A percentile compares a stretch with the other conserved stretches of the same genome.
Evolutionary conservation across 2,888 invertebrate genomes (phyloP).

Genomic region (Eupithecia pulchellata): DNA sequence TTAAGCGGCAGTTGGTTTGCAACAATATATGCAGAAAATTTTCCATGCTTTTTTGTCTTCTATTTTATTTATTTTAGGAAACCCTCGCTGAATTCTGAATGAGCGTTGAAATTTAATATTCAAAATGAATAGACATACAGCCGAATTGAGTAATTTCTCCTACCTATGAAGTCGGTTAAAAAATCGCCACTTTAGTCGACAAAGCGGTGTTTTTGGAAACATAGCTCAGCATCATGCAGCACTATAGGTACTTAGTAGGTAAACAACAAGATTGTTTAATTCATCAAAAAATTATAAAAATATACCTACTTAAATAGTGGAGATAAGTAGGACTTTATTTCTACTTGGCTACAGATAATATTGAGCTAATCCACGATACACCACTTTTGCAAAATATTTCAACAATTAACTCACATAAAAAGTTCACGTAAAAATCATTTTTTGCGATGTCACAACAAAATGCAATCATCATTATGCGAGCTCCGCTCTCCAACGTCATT

Average conservation of each 20-base stretch:
- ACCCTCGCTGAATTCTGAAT: neutral
- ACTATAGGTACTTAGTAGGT: too few relatives aligned
- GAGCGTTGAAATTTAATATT: neutral
- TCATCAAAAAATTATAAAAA: too few relatives aligned
- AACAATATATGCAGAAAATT: neutral
- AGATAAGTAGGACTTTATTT: too few relatives aligned
- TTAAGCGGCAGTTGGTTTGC: constrained; percentile 56
- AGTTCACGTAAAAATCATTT: neutral
- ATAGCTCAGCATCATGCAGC: neutral
- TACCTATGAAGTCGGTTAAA: neutral
- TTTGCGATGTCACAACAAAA: constrained; percentile 15
- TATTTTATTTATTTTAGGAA: neutral
- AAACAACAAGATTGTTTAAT: too few relatives aligned
- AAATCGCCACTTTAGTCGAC: neutral
- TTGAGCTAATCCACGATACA: neutral
- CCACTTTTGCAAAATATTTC: neutral
- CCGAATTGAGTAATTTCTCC: neutral
- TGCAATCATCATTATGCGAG: constrained; percentile 27
- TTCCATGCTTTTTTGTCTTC: neutral
- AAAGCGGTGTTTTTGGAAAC: neutral
- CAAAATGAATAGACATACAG: neutral
- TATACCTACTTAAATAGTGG: too few relatives aligned
- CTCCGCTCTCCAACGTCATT: constrained; percentile 24
- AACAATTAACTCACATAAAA: neutral
- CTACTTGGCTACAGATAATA: neutral